phyloP scores from a whole-genome alignment of 2,888 invertebrate genomes.

The Nasonia oneida region DNA sequence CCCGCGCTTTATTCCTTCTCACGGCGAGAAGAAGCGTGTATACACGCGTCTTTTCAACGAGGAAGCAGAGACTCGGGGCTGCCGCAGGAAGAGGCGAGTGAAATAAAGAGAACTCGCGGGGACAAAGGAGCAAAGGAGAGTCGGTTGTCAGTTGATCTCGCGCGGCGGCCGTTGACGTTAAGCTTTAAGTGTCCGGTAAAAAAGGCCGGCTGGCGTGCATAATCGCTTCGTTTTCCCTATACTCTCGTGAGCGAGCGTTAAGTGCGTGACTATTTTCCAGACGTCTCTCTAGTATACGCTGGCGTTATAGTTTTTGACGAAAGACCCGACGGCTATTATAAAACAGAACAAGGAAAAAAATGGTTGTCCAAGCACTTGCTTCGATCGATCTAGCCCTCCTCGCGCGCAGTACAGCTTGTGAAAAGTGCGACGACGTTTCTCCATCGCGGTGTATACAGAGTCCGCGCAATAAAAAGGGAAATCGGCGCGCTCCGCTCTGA shows the following conservation, averaged over 20 bases:
- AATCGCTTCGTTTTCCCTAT: slow-evolving; percentile 49
- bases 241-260: slow-evolving; percentile 6
- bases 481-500: slow-evolving; percentile 23
- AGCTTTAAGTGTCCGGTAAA: slow-evolving; percentile 11
- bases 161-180: background rate
- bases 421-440: background rate
- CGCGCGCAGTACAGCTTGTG: background rate
- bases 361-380: too few relatives aligned
- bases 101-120: background rate
- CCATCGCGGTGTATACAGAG: background rate
- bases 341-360: too few relatives aligned
- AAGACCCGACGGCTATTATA: too few relatives aligned
- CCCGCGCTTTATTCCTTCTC: background rate
- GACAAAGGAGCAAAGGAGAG: background rate
- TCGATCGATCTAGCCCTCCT: background rate
- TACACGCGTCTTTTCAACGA: background rate
- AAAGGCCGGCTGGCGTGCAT: slow-evolving; percentile 21
- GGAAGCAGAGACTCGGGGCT: background rate
- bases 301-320: too few relatives aligned
- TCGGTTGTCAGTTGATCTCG: background rate
- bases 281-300: background rate
- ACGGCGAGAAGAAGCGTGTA: too few relatives aligned
- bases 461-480: slow-evolving; percentile 2
- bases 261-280: slow-evolving; percentile 10
- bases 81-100: background rate